phyloP scores from a whole-genome alignment of 2,113 vertebrate genomes.

The Azemiops feae region DNA sequence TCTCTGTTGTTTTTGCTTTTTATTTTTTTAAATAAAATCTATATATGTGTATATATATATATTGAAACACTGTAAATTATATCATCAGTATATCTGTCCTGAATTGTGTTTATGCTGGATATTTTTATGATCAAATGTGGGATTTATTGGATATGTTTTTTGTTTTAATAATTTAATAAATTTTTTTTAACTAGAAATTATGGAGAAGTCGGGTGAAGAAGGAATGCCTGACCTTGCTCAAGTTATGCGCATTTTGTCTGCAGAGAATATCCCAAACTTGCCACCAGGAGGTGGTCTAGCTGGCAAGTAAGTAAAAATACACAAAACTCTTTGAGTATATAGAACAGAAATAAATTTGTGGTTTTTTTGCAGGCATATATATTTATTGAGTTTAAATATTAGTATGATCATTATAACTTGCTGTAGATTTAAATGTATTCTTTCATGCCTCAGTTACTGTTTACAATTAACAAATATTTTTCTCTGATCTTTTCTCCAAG shows the following conservation, averaged over 20 bases:
- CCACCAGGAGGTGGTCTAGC: conserved; percentile 97
- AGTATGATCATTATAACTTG: neutral
- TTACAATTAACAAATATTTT: neutral
- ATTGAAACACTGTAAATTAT: neutral
- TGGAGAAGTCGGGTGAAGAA: conserved; percentile 88
- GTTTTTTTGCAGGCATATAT: neutral
- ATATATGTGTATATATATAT: no score
- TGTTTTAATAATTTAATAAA: conserved; percentile 43
- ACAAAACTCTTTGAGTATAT: neutral
- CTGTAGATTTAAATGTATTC: neutral
- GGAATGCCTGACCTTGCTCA: conserved; percentile 93
- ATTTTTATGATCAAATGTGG: conserved; percentile 16
- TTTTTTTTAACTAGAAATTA: conserved; percentile 82
- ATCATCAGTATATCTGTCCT: neutral
- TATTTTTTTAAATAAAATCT: neutral
- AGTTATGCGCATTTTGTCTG: conserved; percentile 91
- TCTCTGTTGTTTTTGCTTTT: neutral
- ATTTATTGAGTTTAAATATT: neutral
- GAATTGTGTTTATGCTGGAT: neutral
- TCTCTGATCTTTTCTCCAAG: neutral
- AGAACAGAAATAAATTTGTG: neutral
- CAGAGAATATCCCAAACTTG: conserved; percentile 89
- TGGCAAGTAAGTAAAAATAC: conserved; percentile 87
- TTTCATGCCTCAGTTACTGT: neutral
- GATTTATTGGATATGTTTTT: conserved; percentile 18